These are phyloP conservation scores for Rostratula benghalensis DNA, from an alignment of 2,113 vertebrate genomes.

Conservation along the genomic window DNA sequence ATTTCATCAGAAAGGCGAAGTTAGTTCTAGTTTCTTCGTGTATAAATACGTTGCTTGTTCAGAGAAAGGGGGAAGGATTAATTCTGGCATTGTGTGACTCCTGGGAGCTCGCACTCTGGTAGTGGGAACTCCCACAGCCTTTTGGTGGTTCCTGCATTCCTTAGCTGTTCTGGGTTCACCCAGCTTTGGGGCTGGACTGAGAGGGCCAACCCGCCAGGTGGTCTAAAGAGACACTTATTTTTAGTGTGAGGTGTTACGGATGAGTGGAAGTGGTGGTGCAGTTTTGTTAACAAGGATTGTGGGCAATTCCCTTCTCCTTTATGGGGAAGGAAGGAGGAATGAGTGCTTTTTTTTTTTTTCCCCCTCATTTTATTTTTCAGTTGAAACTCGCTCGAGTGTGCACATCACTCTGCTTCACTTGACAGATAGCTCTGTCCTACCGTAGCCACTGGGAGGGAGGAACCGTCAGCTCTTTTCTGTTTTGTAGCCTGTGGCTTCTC, in stretches of 20 bases:
- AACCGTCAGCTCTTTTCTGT: background rate
- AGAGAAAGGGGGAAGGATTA: background rate
- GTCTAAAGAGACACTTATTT: background rate
- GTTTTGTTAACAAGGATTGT: background rate
- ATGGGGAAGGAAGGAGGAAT: background rate
- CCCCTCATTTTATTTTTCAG: no score
- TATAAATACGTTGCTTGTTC: background rate
- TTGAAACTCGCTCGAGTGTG: background rate
- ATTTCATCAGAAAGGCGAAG: background rate
- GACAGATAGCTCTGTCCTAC: background rate
- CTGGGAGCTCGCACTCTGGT: background rate
- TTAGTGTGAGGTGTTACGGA: background rate
- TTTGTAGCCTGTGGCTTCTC: background rate
- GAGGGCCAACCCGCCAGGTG: background rate
- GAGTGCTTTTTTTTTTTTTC: background rate
- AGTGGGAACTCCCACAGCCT: background rate
- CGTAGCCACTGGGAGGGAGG: background rate
- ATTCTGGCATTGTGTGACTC: background rate
- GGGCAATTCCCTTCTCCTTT: background rate
- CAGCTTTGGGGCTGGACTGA: background rate
- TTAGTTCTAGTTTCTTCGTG: background rate
- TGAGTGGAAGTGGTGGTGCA: background rate
- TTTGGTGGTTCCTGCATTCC: background rate
- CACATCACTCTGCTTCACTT: background rate
- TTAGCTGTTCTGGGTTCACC: background rate